Base-by-base conservation (phyloP, 30 jellyfish, hydroid and myxozoan genomes). In the Calvadosia cruxmelitensis region DNA sequence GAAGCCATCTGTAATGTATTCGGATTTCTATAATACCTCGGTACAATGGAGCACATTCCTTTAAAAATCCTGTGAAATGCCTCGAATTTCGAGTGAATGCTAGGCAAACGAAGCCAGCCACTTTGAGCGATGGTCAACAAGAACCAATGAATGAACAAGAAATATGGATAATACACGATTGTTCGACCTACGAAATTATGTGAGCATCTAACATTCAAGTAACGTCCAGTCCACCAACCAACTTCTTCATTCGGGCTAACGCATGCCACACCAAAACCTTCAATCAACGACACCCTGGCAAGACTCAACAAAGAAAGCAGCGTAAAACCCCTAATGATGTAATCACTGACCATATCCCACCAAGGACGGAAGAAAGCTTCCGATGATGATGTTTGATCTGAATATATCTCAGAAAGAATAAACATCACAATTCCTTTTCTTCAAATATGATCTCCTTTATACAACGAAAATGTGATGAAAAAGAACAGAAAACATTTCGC, bases 1-100 rank as follows among this genome's bases (percentile, higher is more conserved):
- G 92, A 75, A 52, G 93, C 91, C 92, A 84, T 84, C 50, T 84
- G 95, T 51, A 84, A 73, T 0, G 93, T 76, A 71, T 83, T 83
- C n/a, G 95, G 95, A 63, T 84, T 76, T 48, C 95, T 71, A 71
- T 84, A 84, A 61, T 76, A 75, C 57, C 61, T 77, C 2, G 95
- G 95, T 30, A 33, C 50, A 15, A 76, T 65, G 2, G 64, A 66
- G 69, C 84, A 84, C 86, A 84, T 84, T 12, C 73, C 80, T 26
- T 66, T 71, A 68, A 84, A 78, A 3, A 84, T 84, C 51, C 78
- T 67, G 62, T 76, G 70, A 52, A 84, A 84, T 0, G 92, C 95
- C 12, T 84, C 95, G 78, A 84, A 70, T 66, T 84, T 84, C 10
- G 95, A 70, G 53, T 65, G 50, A 31, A 84, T 63, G 15, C 92